Evolutionary conservation across 1,140 invertebrate species (phyloP), one percentile per base, ranked within the genome.

Genomic region (Aphidius ervi): DNA sequence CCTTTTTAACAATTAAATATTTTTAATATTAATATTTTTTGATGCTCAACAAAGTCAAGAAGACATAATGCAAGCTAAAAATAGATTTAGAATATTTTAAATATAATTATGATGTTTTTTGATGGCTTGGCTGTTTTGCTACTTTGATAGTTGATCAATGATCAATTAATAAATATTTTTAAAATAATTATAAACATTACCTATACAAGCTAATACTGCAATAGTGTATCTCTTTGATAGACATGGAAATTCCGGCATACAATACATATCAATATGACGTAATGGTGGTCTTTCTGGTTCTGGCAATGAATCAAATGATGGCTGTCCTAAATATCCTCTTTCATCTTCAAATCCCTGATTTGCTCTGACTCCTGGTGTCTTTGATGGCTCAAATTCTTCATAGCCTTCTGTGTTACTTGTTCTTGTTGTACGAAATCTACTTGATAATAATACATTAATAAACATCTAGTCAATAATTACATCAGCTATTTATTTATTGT

Each of bases 181-280:
- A 16, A 16, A 16, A 16, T 16, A 16, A 16, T 16, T 16, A 16
- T 16, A 16, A 16, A 16, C 16, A 16, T 16, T 73, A 85, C 84
- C 92, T 74, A 95, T 72, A 72, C 92, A 93, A 37, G 90, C 89
- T 65, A 95, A 83, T 56, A 93, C 72, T 37, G 93, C 92, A 49
- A 96, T 88, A 2, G 93, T 95, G 72, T 91, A 94, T 64, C 94
- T 85, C 70, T 94, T 93, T 63, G 88, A 87, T 64, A 96, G 83
- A 73, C 91, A 94, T 0, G 93, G 92, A 71, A 88, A 92, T 80
- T 96, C 92, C 10, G 93, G 92, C 65, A 85, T 86, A 67, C 92
- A 84, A 74, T 94, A 94, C 74, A 91, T 89, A 77, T 94, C 93
- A 74, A 94, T 92, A 72, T 92, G 89, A 59, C 92, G 85, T 62